A percentile compares a stretch with the other conserved stretches of the same genome.
Conservation (phyloP, 2,888 invertebrate species). For the Seira ritae region DNA sequence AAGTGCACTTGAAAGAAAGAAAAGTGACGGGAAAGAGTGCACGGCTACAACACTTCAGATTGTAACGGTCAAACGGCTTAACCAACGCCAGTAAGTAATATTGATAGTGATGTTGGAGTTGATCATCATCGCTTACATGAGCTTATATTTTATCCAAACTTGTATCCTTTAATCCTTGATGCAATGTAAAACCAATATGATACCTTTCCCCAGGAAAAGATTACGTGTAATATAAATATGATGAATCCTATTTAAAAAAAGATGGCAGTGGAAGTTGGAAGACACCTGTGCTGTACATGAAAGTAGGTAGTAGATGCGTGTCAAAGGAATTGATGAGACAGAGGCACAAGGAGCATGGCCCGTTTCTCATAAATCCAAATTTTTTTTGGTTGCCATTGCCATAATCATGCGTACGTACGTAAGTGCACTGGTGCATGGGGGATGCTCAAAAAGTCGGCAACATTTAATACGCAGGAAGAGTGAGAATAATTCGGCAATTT, state of each 20-base stretch:
- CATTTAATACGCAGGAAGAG: not conserved
- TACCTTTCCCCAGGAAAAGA: not conserved
- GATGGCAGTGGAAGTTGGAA: not conserved
- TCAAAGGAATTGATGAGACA: conserved; percentile 10
- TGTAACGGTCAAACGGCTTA: no score
- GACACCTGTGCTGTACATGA: not conserved
- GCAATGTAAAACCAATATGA: no score
- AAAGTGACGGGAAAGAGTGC: no score
- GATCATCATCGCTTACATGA: no score
- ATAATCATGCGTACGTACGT: not conserved
- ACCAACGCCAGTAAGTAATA: no score
- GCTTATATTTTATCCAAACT: no score
- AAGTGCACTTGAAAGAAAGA: no score
- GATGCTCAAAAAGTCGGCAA: not conserved
- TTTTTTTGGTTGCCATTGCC: not conserved
- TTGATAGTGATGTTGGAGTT: no score
- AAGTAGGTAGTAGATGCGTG: not conserved
- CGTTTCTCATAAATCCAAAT: not conserved
- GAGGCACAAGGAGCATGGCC: not conserved
- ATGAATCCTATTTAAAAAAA: not conserved
- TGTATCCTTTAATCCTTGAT: no score
- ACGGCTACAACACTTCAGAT: no score
- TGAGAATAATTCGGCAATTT: not conserved
- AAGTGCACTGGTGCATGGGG: not conserved
- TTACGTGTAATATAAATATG: not conserved